These are phyloP conservation scores for Morpho achilles DNA, from an alignment of 2,888 invertebrate species.

Conservation along the genomic window DNA sequence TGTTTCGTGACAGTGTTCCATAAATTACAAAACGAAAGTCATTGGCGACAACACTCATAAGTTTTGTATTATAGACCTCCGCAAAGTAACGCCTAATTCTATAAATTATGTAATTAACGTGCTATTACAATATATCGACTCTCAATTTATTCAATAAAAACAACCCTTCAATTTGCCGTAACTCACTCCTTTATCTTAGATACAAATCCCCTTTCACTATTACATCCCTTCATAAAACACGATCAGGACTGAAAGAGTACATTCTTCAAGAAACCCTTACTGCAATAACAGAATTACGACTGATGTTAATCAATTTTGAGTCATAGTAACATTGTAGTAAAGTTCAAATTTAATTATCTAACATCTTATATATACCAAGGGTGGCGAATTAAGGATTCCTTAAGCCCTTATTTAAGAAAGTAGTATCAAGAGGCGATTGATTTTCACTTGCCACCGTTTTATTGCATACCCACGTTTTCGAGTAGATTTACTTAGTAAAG, in stretches of 20 bases:
- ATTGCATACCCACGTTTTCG: slow-evolving; percentile 28
- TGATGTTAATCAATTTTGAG: not conserved
- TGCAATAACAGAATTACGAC: slow-evolving; percentile 12
- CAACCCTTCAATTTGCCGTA: slow-evolving; percentile 11
- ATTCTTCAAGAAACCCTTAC: slow-evolving; percentile 9
- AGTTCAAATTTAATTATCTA: slow-evolving; percentile 12
- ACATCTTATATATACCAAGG: slow-evolving; percentile 6
- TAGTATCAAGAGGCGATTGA: slow-evolving; percentile 40
- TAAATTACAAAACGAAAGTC: too few species aligned
- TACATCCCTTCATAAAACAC: slow-evolving; percentile 27
- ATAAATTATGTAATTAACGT: too few species aligned
- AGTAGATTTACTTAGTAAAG: slow-evolving; percentile 13
- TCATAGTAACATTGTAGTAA: slow-evolving; percentile 1
- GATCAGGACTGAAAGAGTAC: slow-evolving; percentile 25
- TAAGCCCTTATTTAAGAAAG: slow-evolving; percentile 33
- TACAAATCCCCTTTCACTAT: slow-evolving; percentile 21
- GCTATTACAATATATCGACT: too few species aligned
- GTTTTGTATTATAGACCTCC: too few species aligned
- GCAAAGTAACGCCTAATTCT: too few species aligned
- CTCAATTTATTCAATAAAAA: slow-evolving; percentile 14
- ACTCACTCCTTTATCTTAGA: slow-evolving; percentile 10
- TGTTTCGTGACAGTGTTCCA: too few species aligned
- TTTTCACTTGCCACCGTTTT: slow-evolving; percentile 39
- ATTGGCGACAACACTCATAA: too few species aligned
- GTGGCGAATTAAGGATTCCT: slow-evolving; percentile 31